These are phyloP conservation scores for Anarsia innoxiella DNA, from an alignment of 2,888 invertebrate genomes.

Conservation along the genomic window DNA sequence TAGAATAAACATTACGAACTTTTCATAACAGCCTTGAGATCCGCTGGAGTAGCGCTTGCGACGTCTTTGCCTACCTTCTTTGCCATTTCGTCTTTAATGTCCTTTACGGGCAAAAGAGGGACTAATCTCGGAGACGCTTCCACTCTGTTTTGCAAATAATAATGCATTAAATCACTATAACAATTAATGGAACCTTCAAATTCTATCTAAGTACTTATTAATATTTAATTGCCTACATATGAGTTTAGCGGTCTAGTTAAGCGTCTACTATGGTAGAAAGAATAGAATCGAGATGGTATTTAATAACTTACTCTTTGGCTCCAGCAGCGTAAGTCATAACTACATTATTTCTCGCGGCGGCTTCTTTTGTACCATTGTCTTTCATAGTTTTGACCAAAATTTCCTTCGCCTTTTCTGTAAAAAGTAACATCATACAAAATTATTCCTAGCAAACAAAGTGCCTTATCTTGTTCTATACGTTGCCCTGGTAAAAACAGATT, in stretches of 20 bases:
- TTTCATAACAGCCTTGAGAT: not conserved
- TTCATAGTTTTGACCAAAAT: conserved; percentile 43
- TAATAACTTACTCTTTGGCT: conserved; percentile 44
- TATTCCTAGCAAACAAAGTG: too few relatives aligned
- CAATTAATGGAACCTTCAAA: too few relatives aligned
- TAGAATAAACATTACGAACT: not conserved
- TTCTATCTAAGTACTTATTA: too few relatives aligned
- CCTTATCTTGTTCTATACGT: too few relatives aligned
- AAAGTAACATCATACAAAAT: too few relatives aligned
- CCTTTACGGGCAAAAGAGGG: not conserved
- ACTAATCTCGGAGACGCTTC: not conserved
- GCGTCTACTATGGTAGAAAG: too few relatives aligned
- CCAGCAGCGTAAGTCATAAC: conserved; percentile 37
- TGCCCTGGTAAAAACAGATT: too few relatives aligned
- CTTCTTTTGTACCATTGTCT: conserved; percentile 27
- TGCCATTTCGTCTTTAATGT: not conserved
- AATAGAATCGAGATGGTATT: too few relatives aligned
- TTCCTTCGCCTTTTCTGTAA: conserved; percentile 32
- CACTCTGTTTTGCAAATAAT: not conserved
- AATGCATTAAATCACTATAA: not conserved
- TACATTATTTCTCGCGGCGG: conserved; percentile 34
- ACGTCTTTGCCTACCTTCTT: not conserved
- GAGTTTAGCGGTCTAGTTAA: too few relatives aligned
- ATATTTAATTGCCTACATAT: too few relatives aligned
- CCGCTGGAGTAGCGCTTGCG: not conserved